Conservation (phyloP, 2,113 vertebrate genomes). For the Ciconia maguari region DNA sequence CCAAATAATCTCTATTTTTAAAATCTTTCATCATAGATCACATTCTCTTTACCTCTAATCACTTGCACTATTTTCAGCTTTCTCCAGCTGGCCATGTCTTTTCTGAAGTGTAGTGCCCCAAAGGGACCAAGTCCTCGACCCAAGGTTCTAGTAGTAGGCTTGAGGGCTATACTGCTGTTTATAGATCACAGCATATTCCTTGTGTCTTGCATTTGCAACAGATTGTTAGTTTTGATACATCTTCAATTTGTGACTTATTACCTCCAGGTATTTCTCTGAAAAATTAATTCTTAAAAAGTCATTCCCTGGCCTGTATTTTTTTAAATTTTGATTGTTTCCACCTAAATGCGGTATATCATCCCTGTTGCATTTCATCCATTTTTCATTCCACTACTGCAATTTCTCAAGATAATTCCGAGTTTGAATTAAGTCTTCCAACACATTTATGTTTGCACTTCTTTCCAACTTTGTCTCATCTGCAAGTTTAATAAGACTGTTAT, state of each 20-base stretch:
- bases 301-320: neutral
- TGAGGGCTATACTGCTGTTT: neutral
- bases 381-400: neutral
- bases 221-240: neutral
- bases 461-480: neutral
- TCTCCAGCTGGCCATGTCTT: neutral
- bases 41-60: neutral
- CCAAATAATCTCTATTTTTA: neutral
- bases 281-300: neutral
- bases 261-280: neutral
- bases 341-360: neutral
- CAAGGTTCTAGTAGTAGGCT: accelerated
- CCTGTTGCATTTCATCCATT: neutral
- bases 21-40: neutral
- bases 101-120: neutral
- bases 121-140: neutral
- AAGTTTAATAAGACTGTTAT: neutral
- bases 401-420: neutral
- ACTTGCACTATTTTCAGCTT: neutral
- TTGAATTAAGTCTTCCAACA: neutral
- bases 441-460: neutral
- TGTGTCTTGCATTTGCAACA: neutral
- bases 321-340: neutral
- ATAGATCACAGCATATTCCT: neutral
- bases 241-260: neutral